phyloP scores from a whole-genome alignment of 2,888 invertebrate species.

The Athalia cordata region DNA sequence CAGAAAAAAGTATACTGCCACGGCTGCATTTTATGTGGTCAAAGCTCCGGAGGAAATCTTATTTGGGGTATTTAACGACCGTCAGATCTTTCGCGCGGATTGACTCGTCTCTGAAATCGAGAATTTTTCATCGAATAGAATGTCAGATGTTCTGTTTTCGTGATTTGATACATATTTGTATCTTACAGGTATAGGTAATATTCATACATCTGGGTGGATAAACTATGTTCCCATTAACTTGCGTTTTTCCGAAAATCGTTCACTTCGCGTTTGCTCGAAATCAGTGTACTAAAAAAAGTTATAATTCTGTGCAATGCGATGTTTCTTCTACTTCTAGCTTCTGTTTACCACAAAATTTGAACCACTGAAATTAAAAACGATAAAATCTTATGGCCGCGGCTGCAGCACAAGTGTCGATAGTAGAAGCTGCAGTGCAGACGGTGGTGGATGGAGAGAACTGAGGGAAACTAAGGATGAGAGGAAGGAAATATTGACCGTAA shows the following conservation, averaged over 20 bases:
- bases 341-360: conserved; percentile 15
- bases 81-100: conserved; percentile 30
- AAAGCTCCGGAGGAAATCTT: conserved; percentile 27
- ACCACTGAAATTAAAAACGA: conserved; percentile 14
- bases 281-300: too few species aligned
- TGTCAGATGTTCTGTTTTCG: neutral
- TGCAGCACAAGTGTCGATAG: conserved; percentile 21
- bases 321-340: neutral
- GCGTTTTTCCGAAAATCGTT: too few species aligned
- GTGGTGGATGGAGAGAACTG: conserved; percentile 7
- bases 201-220: too few species aligned
- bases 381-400: conserved; percentile 5
- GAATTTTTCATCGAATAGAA: conserved; percentile 24
- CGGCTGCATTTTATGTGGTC: conserved; percentile 42
- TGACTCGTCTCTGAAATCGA: conserved; percentile 31
- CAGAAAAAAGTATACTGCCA: conserved; percentile 18
- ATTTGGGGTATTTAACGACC: conserved; percentile 27
- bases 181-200: neutral
- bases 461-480: conserved; percentile 17
- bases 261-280: too few species aligned
- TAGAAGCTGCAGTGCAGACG: conserved; percentile 6
- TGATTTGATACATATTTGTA: conserved; percentile 10
- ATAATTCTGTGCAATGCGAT: neutral
- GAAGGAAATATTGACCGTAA: conserved; percentile 51
- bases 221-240: too few species aligned